Percentiles rank a stretch among this genome's conserved stretches.
phyloP scores from a whole-genome alignment of 2,888 invertebrate genomes.

The Drosophila multiciliata region DNA sequence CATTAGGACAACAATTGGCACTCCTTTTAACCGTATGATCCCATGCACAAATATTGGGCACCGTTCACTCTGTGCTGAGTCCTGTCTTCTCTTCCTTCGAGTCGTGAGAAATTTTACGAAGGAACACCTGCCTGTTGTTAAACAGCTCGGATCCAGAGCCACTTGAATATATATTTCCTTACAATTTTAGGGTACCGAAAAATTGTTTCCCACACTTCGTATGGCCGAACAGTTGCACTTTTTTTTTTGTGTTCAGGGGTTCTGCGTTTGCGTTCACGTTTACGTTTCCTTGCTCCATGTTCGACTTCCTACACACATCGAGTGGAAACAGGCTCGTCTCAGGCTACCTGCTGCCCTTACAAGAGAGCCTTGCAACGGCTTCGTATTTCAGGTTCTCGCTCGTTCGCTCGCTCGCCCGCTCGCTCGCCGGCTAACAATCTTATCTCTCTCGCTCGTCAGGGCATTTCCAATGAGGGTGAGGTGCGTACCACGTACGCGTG shows the following conservation, averaged over 20 bases:
- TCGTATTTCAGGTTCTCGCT: conserved; percentile 75
- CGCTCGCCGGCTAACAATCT: conserved; percentile 46
- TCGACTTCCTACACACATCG: conserved; percentile 51
- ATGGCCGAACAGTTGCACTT: conserved; percentile 71
- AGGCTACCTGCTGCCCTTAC: conserved; percentile 66
- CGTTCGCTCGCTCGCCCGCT: conserved; percentile 18
- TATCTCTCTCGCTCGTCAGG: conserved; percentile 41
- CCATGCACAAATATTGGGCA: conserved; percentile 49
- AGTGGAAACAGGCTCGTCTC: conserved; percentile 47
- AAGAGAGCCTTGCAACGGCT: conserved; percentile 41
- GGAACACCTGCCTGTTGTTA: conserved; percentile 84
- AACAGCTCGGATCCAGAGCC: conserved; percentile 52
- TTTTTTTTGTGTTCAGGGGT: conserved; percentile 48
- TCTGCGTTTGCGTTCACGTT: conserved; percentile 38
- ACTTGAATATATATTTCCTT: conserved; percentile 79
- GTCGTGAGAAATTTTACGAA: conserved; percentile 83
- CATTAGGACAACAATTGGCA: conserved; percentile 79
- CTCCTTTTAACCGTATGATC: conserved; percentile 69
- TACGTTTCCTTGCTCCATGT: conserved; percentile 50
- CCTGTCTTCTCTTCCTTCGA: conserved; percentile 59
- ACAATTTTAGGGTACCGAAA: conserved; percentile 75
- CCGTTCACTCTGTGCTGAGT: conserved; percentile 34
- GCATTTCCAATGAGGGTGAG: conserved; percentile 63
- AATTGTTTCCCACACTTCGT: conserved; percentile 83
- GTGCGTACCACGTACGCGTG: conserved; percentile 73